Percentiles rank a stretch among this genome's conserved stretches.
Conservation (phyloP, 2,113 vertebrate species). For the Aptenodytes forsteri region DNA sequence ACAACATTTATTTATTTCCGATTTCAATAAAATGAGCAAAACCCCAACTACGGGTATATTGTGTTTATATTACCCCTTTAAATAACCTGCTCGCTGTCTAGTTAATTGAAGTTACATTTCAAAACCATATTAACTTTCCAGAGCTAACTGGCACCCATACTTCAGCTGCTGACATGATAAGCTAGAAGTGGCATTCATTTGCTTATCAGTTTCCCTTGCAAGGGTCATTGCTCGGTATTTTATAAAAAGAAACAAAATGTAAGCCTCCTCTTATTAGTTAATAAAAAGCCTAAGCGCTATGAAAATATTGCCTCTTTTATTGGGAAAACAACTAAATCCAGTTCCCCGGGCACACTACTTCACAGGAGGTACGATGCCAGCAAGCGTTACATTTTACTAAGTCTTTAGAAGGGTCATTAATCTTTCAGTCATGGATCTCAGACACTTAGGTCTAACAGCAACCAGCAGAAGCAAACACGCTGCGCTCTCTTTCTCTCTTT, state of each 20-base stretch:
- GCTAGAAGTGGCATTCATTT: background rate
- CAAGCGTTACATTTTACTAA: background rate
- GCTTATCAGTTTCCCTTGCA: background rate
- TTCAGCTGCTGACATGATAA: background rate
- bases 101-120: background rate
- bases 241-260: background rate
- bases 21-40: background rate
- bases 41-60: background rate
- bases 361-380: background rate
- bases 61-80: background rate
- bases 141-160: background rate
- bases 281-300: background rate
- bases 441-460: background rate
- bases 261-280: background rate
- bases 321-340: background rate
- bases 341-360: background rate
- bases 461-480: background rate
- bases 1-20: background rate
- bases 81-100: background rate
- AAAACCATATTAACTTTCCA: background rate
- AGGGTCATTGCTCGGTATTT: background rate
- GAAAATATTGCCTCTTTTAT: background rate
- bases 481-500: background rate
- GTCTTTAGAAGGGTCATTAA: conserved; percentile 18
- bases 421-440: background rate